A percentile compares a stretch with the other conserved stretches of the same genome.
phyloP scores from a whole-genome alignment of 2,113 vertebrate species.

The Craseonycteris thonglongyai region DNA sequence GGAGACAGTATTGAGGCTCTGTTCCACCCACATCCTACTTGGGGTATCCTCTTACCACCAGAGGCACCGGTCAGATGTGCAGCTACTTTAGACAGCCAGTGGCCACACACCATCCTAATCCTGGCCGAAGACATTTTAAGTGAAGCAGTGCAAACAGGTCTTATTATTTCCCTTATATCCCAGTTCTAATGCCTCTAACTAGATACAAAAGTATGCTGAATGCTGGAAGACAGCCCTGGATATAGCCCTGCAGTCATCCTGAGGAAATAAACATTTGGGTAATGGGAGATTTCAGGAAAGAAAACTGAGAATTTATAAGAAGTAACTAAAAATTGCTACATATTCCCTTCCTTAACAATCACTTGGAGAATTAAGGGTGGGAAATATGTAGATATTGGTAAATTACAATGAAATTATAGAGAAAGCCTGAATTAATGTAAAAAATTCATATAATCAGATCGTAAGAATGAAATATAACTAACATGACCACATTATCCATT shows the following conservation, averaged over 20 bases:
- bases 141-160: not conserved
- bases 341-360: not conserved
- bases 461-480: not conserved
- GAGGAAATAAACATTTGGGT: not conserved
- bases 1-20: not conserved
- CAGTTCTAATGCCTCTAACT: not conserved
- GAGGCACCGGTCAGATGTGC: not conserved
- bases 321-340: not conserved
- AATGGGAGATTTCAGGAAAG: not conserved
- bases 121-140: not conserved
- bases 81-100: not conserved
- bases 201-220: not conserved
- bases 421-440: not conserved
- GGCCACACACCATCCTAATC: not conserved
- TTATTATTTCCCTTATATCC: not conserved
- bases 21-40: no score
- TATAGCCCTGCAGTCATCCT: not conserved
- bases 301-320: not conserved
- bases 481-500: not conserved
- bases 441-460: not conserved
- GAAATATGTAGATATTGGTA: not conserved
- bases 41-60: not conserved
- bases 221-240: not conserved
- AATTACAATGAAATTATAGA: not conserved
- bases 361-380: not conserved